Conservation (phyloP, 2,888 invertebrate genomes). For the Pantelozetes paolii region DNA sequence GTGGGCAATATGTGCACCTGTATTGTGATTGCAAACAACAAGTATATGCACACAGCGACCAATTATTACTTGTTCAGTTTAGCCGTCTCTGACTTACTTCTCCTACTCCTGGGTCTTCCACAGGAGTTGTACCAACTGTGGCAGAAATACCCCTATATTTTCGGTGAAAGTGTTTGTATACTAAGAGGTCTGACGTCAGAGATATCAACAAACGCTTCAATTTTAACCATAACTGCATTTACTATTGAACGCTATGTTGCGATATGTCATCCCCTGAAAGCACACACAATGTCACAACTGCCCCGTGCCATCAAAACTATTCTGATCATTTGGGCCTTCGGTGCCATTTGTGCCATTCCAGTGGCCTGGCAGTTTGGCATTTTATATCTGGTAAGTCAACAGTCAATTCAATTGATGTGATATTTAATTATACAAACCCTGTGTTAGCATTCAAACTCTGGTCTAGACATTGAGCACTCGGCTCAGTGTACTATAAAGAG, state of each 20-base stretch:
- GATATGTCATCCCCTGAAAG: constrained; percentile 76
- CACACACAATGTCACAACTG: constrained; percentile 76
- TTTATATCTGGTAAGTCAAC: constrained; percentile 50
- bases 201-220: constrained; percentile 70
- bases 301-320: constrained; percentile 76
- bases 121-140: constrained; percentile 63
- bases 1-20: too few species aligned
- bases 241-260: constrained; percentile 81
- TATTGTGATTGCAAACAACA: constrained; percentile 69
- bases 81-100: constrained; percentile 72
- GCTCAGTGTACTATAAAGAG: constrained; percentile 61
- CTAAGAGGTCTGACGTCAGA: constrained; percentile 74
- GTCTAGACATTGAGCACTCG: neutral
- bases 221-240: constrained; percentile 73
- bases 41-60: constrained; percentile 76
- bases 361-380: constrained; percentile 68
- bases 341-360: constrained; percentile 55
- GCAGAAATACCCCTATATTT: constrained; percentile 53
- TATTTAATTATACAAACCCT: too few species aligned
- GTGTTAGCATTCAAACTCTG: too few species aligned
- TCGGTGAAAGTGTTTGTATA: constrained; percentile 73
- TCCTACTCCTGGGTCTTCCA: constrained; percentile 76
- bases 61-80: constrained; percentile 76
- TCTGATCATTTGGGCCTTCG: constrained; percentile 71
- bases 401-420: neutral